Base-by-base conservation (phyloP, 2,797 vertebrate species). In the Luscinia megarhynchos region DNA sequence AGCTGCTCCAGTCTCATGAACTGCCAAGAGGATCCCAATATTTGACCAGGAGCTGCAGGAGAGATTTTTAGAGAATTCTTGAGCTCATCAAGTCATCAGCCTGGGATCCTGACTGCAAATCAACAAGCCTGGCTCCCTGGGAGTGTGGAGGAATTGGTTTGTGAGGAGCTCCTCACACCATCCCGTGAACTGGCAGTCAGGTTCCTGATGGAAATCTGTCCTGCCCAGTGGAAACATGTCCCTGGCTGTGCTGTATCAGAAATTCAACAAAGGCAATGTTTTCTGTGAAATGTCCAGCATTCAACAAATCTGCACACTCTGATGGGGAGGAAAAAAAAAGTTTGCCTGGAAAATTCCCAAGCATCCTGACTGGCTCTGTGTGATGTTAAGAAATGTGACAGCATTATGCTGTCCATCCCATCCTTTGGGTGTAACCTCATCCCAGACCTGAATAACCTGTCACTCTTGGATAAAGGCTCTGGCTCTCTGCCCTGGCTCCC, bases 401-500 rank as follows among this genome's bases (percentile, higher is more conserved):
- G 62, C 3, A 13, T 88, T 78, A 86, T 7, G 3, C 19, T 59
- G 59, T 88, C 41, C 74, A 76, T 63, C 79, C 66, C 19, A 19
- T 34, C 77, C 89, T 53, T 30, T 82, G 95, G 91, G 95, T 57
- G 85, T 93, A 63, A 81, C 85, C 82, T 84, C 48, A 34, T 21
- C 55, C 54, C 63, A 81, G 69, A 94, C 96, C 81, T 95, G 96
- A 94, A 80, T 88, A 96, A 96, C 91, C 90, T 94, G 95, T 66
- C 32, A 13, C 79, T 90, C 29, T 63, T 62, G 82, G 82, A 63
- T 80, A 26, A 64, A 87, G 61, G 21, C 11, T 90, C 34, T 93
- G 91, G 40, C 73, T 92, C 85, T 70, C 36, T 78, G 72, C 36
- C 67, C 55, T 1, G 1, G 7, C 8, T 91, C 21, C 22, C 32